Conservation (phyloP, 23 tunicate genomes). For the Styela plicata region DNA sequence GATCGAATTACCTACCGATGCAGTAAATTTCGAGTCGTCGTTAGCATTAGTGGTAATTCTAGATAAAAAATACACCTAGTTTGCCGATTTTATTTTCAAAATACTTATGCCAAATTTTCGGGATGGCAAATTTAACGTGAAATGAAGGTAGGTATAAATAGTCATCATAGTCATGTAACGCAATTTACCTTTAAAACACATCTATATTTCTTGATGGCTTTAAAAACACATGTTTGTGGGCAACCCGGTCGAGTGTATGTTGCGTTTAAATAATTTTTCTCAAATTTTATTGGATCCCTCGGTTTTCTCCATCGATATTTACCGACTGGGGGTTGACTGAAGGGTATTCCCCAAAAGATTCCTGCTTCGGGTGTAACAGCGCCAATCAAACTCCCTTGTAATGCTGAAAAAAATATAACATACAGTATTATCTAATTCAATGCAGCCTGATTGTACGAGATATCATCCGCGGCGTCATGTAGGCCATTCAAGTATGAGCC, state of each 20-base stretch:
- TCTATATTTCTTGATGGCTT: conserved; percentile 62
- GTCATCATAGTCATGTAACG: no score
- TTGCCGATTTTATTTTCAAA: no score
- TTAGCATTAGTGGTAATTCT: no score
- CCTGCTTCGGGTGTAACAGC: conserved; percentile 28
- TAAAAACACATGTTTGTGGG: conserved; percentile 63
- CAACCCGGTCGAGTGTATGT: conserved; percentile 76
- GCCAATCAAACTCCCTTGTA: conserved; percentile 47
- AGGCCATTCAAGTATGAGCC: no score
- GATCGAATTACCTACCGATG: no score
- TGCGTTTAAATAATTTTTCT: conserved; percentile 50
- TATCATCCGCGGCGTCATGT: no score
- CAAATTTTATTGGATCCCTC: conserved; percentile 36
- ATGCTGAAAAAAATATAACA: conserved; percentile 16
- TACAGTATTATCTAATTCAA: no score
- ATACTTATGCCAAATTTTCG: no score
- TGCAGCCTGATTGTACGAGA: no score
- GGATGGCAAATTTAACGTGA: no score
- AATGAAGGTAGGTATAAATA: no score
- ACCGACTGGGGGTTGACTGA: conserved; percentile 71
- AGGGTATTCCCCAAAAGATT: conserved; percentile 66
- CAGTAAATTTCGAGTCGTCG: neutral
- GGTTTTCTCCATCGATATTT: conserved; percentile 73
- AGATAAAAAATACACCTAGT: no score
- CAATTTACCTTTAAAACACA: conserved; percentile 59